Base-by-base conservation (phyloP, 1,140 invertebrate species). In the Panagrolaimus sp. region DNA sequence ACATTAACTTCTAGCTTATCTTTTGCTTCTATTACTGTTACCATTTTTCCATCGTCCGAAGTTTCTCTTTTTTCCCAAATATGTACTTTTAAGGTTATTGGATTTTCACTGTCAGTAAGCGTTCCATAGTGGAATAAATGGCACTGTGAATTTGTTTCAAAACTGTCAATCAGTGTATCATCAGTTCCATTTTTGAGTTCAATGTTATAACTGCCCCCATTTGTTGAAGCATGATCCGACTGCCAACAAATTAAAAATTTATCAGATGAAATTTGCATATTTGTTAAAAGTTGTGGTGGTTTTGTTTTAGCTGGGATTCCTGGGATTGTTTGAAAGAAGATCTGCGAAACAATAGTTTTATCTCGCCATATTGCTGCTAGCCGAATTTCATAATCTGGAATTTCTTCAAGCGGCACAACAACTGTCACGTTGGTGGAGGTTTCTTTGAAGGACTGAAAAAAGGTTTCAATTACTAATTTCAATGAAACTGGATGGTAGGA, bases 301-400 rank as follows among this genome's bases (percentile, higher is more conserved):
- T 69, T 27, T 11, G 67, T 5, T 64, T 42, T 27, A 16, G 11
- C 20, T 1, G 67, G n/a, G 5, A 48, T 65, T n/a, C 44, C 42
- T 20, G 65, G 62, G 20, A 75, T 27, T 16, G 71, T 66, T 61
- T 78, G 73, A 23, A 16, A 66, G 14, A 76, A 72, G 0, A 57
- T 53, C 42, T 46, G 45, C 9, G 74, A 76, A 23, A 72, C 70
- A 8, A 76, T 53, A 7, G 74, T 63, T 47, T 47, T 69, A 27
- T 78, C 72, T 7, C 74, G 66, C 74, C 74, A 76, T 46, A 76
- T 62, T 8, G 72, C 74, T 16, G 65, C 75, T 11, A 76, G 63
- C 38, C 74, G 62, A 11, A 75, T 72, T 61, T 73, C 57, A 9
- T 75, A 45, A 43, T 73, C 72, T n/a, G 31, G 23, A 27, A 42